A percentile compares a stretch with the other conserved stretches of the same genome.
phyloP scores from a whole-genome alignment of 1,140 invertebrate species.

The Paraescarpia echinospica region DNA sequence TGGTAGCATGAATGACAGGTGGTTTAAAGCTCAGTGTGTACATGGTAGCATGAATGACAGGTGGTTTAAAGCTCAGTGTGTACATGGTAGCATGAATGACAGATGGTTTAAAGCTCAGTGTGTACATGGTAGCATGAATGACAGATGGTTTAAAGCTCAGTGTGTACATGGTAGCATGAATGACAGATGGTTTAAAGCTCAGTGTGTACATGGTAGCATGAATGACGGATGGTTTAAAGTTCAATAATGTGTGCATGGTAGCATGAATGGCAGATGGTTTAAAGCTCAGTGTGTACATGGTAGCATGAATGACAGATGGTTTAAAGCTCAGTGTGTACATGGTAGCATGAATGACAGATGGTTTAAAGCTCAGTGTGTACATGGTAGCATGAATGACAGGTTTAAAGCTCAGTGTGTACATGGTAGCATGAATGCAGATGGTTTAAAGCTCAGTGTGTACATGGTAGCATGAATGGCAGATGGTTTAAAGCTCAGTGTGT shows the following conservation, averaged over 20 bases:
- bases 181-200: no score
- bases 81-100: neutral
- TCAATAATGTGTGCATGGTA: neutral
- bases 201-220: neutral
- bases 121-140: neutral
- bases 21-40: neutral
- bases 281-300: neutral
- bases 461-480: neutral
- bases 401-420: neutral
- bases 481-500: neutral
- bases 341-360: neutral
- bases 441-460: neutral
- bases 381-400: neutral
- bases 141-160: neutral
- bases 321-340: neutral
- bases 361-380: neutral
- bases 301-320: neutral
- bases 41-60: neutral
- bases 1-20: neutral
- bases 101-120: neutral
- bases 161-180: neutral
- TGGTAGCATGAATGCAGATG: neutral
- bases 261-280: no score
- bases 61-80: neutral
- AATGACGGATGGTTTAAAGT: no score